phyloP scores from a whole-genome alignment of 2,888 invertebrate genomes.

The Drosophila demipolita region DNA sequence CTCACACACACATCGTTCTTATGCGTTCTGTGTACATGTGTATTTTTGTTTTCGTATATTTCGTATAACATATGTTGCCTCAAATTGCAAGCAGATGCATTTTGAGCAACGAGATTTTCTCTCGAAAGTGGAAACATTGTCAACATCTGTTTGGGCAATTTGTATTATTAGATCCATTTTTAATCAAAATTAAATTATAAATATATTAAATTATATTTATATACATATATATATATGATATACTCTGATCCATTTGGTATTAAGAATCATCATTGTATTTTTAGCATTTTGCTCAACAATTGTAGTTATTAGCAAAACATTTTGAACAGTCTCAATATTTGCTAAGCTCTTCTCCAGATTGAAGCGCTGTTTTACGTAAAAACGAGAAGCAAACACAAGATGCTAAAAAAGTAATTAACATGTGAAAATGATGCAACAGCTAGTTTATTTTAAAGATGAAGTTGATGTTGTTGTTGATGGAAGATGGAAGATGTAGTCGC shows the following conservation, averaged over 20 bases:
- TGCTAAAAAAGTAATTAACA: conserved; percentile 36
- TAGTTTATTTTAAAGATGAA: conserved; percentile 4
- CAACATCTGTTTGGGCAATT: conserved; percentile 24
- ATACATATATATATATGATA: neutral
- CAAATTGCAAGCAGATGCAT: conserved; percentile 63
- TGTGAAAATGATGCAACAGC: conserved; percentile 35
- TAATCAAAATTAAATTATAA: neutral
- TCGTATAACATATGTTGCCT: conserved; percentile 69
- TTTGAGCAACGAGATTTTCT: conserved; percentile 35
- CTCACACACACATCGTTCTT: conserved; percentile 31
- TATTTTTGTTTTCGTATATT: conserved; percentile 35
- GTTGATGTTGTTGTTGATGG: neutral
- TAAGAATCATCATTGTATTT: neutral
- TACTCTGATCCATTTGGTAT: neutral
- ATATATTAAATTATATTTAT: neutral
- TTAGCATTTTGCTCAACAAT: neutral
- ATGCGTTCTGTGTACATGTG: conserved; percentile 33
- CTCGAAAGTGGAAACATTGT: conserved; percentile 31
- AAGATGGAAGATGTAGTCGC: conserved; percentile 1
- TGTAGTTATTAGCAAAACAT: neutral
- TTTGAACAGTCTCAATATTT: conserved; percentile 2
- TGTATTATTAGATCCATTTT: neutral
- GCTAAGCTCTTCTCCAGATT: conserved; percentile 15
- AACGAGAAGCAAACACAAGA: conserved; percentile 6
- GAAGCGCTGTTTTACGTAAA: conserved; percentile 15